Conservation (phyloP, 2,797 vertebrate species). For the Buphagus erythrorhynchus region DNA sequence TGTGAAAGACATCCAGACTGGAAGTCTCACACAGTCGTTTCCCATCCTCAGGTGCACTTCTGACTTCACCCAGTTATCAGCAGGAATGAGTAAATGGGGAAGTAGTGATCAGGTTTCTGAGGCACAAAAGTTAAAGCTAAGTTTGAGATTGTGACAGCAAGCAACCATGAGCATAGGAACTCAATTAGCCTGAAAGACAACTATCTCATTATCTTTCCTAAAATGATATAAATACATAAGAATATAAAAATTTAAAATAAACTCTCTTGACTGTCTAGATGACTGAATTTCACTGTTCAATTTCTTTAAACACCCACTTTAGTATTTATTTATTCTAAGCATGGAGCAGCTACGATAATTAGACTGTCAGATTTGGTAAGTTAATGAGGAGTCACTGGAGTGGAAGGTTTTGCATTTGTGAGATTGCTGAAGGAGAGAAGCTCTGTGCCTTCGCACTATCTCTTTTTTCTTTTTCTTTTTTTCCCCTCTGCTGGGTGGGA, state of each 20-base stretch:
- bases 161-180: conserved; percentile 67
- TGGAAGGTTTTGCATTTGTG: conserved; percentile 76
- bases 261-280: conserved; percentile 79
- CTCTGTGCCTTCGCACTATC: conserved; percentile 47
- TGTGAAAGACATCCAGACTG: conserved; percentile 48
- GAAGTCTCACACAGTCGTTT: conserved; percentile 44
- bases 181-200: conserved; percentile 80
- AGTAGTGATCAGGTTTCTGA: conserved; percentile 71
- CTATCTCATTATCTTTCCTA: conserved; percentile 76
- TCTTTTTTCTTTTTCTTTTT: conserved; percentile 56
- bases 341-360: conserved; percentile 79
- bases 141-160: conserved; percentile 75
- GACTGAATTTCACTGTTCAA: conserved; percentile 76
- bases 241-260: conserved; percentile 82
- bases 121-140: conserved; percentile 75
- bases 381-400: conserved; percentile 82
- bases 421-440: conserved; percentile 68
- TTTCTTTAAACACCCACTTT: conserved; percentile 81
- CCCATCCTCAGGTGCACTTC: conserved; percentile 55
- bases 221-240: conserved; percentile 77
- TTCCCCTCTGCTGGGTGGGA: conserved; percentile 63
- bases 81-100: conserved; percentile 66
- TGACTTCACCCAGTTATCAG: conserved; percentile 60
- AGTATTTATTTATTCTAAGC: conserved; percentile 85
- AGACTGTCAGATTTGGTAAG: conserved; percentile 82